Conservation (phyloP, 1,140 invertebrate genomes). For the Oncopeltus fasciatus region DNA sequence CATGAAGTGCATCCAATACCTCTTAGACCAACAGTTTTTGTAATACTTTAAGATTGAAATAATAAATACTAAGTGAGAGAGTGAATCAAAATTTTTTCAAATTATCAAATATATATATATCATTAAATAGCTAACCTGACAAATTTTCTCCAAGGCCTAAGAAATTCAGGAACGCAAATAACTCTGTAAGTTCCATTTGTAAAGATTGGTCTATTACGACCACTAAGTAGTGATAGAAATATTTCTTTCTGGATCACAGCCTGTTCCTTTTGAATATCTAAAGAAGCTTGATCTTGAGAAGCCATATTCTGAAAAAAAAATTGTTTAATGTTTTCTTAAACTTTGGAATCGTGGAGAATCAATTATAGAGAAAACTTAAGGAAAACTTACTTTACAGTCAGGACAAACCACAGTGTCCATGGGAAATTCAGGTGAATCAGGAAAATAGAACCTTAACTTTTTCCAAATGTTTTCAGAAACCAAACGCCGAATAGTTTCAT, state of each 20-base stretch:
- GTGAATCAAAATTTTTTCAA: too few relatives aligned
- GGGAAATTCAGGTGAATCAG: slow-evolving; percentile 20
- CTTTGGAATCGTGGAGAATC: too few relatives aligned
- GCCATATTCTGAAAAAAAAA: slow-evolving; percentile 22
- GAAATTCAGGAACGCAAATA: slow-evolving; percentile 20
- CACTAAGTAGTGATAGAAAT: slow-evolving; percentile 12
- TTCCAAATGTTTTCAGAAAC: slow-evolving; percentile 23
- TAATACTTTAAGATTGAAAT: too few relatives aligned
- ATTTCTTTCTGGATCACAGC: slow-evolving; percentile 22
- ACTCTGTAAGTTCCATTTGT: slow-evolving; percentile 9
- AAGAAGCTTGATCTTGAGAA: slow-evolving; percentile 19
- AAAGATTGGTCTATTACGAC: slow-evolving; percentile 17
- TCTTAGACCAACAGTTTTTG: too few relatives aligned
- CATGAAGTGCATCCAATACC: too few relatives aligned
- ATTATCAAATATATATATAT: too few relatives aligned
- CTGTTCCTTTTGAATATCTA: slow-evolving; percentile 16
- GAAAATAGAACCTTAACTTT: slow-evolving; percentile 24
- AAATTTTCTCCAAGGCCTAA: slow-evolving; percentile 24
- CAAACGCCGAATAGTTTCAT: slow-evolving; percentile 19
- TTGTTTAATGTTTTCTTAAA: too few relatives aligned
- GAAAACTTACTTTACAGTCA: slow-evolving; percentile 21
- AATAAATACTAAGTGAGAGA: too few relatives aligned
- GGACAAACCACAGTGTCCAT: slow-evolving; percentile 18
- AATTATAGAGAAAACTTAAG: too few relatives aligned
- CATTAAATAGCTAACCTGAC: slow-evolving; percentile 20